Conservation (phyloP, 2,888 invertebrate species). For the Plagodis dolabraria region DNA sequence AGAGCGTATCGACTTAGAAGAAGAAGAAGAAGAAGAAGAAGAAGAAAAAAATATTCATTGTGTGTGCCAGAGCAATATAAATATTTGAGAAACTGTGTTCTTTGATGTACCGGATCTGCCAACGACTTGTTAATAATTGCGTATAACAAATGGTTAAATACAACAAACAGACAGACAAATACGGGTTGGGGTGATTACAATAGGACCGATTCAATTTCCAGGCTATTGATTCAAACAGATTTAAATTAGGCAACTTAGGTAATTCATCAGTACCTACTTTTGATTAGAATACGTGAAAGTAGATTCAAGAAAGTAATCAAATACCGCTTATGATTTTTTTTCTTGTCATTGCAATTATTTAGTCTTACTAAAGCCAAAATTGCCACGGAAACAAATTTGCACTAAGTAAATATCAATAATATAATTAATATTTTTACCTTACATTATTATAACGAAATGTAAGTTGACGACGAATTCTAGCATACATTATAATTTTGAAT, state of each 20-base stretch:
- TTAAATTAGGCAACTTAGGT: slow-evolving; percentile 18
- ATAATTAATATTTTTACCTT: too few relatives aligned
- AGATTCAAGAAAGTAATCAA: not conserved
- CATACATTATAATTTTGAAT: too few relatives aligned
- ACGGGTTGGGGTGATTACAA: slow-evolving; percentile 71
- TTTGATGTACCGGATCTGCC: slow-evolving; percentile 62
- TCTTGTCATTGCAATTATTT: too few relatives aligned
- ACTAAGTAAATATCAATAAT: too few relatives aligned
- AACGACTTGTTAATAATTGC: slow-evolving; percentile 81
- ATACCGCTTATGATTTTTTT: too few relatives aligned
- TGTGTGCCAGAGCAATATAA: not conserved
- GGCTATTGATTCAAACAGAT: slow-evolving; percentile 52
- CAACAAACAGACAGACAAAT: slow-evolving; percentile 79
- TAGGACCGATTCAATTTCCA: slow-evolving; percentile 64
- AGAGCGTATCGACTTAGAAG: too few relatives aligned
- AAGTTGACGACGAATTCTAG: too few relatives aligned
- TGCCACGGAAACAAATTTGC: too few relatives aligned
- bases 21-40: too few relatives aligned
- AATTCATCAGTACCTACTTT: not conserved
- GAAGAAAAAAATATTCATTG: too few relatives aligned
- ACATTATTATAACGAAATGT: too few relatives aligned
- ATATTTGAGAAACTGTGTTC: slow-evolving; percentile 56
- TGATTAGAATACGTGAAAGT: not conserved
- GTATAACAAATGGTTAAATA: slow-evolving; percentile 80
- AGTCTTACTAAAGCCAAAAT: too few relatives aligned